Evolutionary conservation across 2,888 invertebrate genomes (phyloP).

Genomic region (Encarsia formosa): DNA sequence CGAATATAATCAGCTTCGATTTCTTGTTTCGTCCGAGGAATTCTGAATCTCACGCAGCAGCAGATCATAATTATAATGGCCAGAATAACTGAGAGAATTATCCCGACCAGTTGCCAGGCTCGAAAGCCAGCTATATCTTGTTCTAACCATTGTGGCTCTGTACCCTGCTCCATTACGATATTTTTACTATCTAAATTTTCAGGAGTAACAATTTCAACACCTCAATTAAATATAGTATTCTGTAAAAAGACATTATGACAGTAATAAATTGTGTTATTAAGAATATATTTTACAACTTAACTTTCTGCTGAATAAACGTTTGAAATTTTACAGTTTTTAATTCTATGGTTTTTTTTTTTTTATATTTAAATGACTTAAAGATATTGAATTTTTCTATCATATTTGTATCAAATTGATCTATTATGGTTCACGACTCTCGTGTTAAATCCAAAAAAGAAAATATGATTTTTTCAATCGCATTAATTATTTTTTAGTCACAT

Average conservation of each 20-base stretch:
- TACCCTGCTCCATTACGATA: constrained; percentile 30
- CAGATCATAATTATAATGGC: constrained; percentile 67
- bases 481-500: too few relatives aligned
- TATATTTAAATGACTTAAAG: too few relatives aligned
- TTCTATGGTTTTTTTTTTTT: too few relatives aligned
- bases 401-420: too few relatives aligned
- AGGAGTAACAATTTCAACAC: not conserved
- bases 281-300: not conserved
- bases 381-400: too few relatives aligned
- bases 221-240: not conserved
- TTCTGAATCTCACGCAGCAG: constrained; percentile 85
- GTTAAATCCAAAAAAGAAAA: too few relatives aligned
- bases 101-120: constrained; percentile 65
- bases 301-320: too few relatives aligned
- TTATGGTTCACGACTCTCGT: too few relatives aligned
- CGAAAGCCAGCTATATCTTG: constrained; percentile 65
- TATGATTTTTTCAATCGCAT: too few relatives aligned
- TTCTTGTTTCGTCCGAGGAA: constrained; percentile 91
- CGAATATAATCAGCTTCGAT: constrained; percentile 90
- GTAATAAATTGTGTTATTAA: not conserved
- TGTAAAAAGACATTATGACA: not conserved
- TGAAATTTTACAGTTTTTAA: too few relatives aligned
- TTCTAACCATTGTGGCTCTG: constrained; percentile 66
- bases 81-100: constrained; percentile 41
- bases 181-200: not conserved